phyloP scores from a whole-genome alignment of 2,113 vertebrate genomes.

The Cranoglanis bouderius region DNA sequence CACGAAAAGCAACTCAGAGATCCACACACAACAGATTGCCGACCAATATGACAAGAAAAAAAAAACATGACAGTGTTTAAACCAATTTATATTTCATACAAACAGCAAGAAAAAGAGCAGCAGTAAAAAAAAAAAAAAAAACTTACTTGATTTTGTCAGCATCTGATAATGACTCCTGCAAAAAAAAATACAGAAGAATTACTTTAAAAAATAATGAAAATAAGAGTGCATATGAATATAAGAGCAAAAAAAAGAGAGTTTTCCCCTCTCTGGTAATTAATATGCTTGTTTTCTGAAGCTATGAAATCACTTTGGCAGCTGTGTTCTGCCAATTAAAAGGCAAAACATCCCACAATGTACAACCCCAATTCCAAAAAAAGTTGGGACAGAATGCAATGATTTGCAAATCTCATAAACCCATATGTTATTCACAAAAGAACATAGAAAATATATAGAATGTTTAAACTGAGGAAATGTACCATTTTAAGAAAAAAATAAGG shows the following conservation, averaged over 20 bases:
- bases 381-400: too few species aligned
- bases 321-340: neutral
- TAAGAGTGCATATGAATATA: neutral
- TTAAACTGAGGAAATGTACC: too few species aligned
- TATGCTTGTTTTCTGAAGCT: slow-evolving; percentile 29
- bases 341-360: neutral
- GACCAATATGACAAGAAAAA: neutral
- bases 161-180: slow-evolving; percentile 85
- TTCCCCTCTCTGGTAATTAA: neutral
- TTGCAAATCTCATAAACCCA: too few species aligned
- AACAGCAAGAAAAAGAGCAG: neutral
- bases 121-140: neutral
- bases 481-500: too few species aligned
- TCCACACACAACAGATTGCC: neutral
- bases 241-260: neutral
- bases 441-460: too few species aligned
- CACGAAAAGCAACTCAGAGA: neutral
- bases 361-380: too few species aligned
- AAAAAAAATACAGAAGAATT: slow-evolving; percentile 63
- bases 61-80: neutral
- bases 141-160: slow-evolving; percentile 92
- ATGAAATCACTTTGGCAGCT: slow-evolving; percentile 45
- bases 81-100: neutral
- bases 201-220: slow-evolving; percentile 6
- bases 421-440: too few species aligned